Evolutionary conservation across 64 coral and sea anemone species (phyloP), one percentile per base, ranked within the genome.

Genomic region (Astreopora myriophthalma): DNA sequence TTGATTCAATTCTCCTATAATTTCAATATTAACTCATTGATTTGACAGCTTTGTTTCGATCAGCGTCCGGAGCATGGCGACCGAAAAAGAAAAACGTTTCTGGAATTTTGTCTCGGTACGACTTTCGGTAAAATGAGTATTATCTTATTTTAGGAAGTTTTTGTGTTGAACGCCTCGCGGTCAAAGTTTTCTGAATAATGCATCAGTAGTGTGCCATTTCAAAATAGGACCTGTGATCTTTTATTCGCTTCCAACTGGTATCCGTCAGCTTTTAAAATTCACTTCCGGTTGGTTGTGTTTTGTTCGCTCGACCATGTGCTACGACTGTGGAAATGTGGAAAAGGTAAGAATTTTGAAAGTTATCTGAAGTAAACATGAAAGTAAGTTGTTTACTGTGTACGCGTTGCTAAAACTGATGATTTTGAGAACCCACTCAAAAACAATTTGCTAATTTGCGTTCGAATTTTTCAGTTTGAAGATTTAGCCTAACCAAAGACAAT

Each of bases 191-290:
- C 32, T 83, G 7, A 83, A 83, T 83, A 61, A 83, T 83, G 34
- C 5, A 83, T 64, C 16, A 58, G 32, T n/a, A 22, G 5, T 16
- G 58, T 11, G 79, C 34, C 31, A 64, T 83, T 34, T 78, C 57
- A 65, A 22, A 37, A 14, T 6, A 38, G 24, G 79, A 83, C 79
- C 57, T 83, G 79, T 83, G 79, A 65, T 83, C 79, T 83, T 83
- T 83, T 65, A 61, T 83, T 83, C 34, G 20, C 30, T 58, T 25
- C 39, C 52, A 38, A 24, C 79, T 36, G 79, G 79, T 83, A 83
- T 37, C 34, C 3, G 31, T 60, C 32, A 22, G 42, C 12, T 10
- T 55, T 55, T 19, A 49, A 78, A 83, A 64, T 38, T 63, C 57
- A 83, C 79, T 83, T 83, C 79, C 79, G 79, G 79, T 83, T n/a